A percentile compares a stretch with the other conserved stretches of the same genome.
Conservation (phyloP, 2,797 vertebrate species). For the Trachops cirrhosus region DNA sequence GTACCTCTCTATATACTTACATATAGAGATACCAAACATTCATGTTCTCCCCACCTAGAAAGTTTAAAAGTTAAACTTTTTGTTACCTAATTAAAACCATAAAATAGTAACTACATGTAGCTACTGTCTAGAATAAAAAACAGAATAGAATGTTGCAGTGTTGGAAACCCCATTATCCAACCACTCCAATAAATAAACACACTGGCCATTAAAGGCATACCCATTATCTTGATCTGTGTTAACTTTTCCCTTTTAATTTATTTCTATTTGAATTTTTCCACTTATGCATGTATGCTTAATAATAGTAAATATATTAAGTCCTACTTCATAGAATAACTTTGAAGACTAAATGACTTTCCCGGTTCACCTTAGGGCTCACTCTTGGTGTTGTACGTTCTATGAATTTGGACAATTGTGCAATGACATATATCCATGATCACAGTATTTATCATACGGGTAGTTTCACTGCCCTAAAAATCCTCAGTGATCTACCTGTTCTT, state of each 20-base stretch:
- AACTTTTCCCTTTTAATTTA: not conserved
- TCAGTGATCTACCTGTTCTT: not conserved
- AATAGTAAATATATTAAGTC: not conserved
- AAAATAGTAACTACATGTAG: not conserved
- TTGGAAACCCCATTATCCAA: not conserved
- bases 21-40: not conserved
- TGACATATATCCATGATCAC: not conserved
- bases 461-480: not conserved
- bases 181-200: not conserved
- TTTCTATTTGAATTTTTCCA: not conserved
- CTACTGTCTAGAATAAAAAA: not conserved
- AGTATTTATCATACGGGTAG: not conserved
- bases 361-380: not conserved
- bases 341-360: not conserved
- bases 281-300: not conserved
- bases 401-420: not conserved
- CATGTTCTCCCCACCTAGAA: not conserved
- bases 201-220: not conserved
- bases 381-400: not conserved
- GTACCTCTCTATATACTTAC: not conserved
- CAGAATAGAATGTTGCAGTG: no score
- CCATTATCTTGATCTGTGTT: not conserved
- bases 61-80: not conserved
- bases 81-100: not conserved
- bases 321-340: not conserved